These are phyloP conservation scores for Promerops cafer DNA, from an alignment of 2,113 vertebrate species.

Conservation along the genomic window DNA sequence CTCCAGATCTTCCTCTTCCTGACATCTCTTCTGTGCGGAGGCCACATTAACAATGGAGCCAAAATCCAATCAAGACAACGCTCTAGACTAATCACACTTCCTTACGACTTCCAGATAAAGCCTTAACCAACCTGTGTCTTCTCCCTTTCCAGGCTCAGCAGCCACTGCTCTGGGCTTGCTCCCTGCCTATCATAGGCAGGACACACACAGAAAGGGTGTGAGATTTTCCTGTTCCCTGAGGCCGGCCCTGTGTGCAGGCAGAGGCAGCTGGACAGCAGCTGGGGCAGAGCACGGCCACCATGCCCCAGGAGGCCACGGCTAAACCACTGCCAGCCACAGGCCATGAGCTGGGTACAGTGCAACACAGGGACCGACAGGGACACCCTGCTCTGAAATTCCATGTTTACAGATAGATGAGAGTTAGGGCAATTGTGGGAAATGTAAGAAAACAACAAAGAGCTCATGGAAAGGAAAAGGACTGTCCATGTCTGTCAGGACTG, in stretches of 20 bases:
- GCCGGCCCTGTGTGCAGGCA: accelerated
- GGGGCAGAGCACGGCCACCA: accelerated
- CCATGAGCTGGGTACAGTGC: neutral
- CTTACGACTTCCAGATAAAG: neutral
- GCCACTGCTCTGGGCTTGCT: neutral
- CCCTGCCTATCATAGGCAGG: neutral
- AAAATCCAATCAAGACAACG: neutral
- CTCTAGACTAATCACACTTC: neutral
- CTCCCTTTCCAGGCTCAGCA: neutral
- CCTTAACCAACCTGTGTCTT: neutral
- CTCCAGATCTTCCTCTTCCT: neutral
- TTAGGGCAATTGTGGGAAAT: neutral
- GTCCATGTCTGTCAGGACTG: neutral
- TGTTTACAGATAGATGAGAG: neutral
- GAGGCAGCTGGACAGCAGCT: neutral
- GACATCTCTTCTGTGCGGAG: neutral
- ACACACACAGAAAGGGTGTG: accelerated
- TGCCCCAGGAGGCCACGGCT: neutral
- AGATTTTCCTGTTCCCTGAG: neutral
- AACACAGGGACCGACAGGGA: accelerated
- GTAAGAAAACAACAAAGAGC: neutral
- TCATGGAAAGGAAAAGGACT: neutral
- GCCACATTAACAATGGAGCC: neutral
- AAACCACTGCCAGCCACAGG: neutral
- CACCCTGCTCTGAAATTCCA: neutral